These are phyloP conservation scores for Ictalurus furcatus DNA, from an alignment of 2,113 vertebrate genomes.

Conservation along the genomic window DNA sequence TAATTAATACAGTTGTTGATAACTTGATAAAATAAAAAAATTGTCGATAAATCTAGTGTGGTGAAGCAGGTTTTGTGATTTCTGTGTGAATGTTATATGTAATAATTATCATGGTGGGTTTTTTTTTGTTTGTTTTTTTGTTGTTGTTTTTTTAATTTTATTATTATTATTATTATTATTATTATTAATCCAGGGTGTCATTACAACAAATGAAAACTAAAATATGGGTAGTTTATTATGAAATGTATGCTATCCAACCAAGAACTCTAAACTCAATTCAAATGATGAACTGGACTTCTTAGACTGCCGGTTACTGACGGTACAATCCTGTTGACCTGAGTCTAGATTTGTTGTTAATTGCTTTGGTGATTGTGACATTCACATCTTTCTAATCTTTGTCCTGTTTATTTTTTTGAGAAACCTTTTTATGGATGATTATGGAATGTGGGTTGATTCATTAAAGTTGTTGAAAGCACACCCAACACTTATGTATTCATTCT, in stretches of 20 bases:
- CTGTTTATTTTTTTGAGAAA: constrained; percentile 39
- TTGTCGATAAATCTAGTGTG: neutral
- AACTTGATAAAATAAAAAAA: neutral
- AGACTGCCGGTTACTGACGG: neutral
- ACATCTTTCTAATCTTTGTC: constrained; percentile 16
- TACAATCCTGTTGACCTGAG: neutral
- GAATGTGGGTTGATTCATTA: constrained; percentile 55
- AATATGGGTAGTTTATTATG: neutral
- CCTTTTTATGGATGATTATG: constrained; percentile 37
- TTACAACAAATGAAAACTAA: neutral
- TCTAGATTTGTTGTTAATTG: neutral
- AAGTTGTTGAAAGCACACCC: constrained; percentile 54
- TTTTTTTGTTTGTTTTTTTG: neutral
- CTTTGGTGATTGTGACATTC: constrained; percentile 12
- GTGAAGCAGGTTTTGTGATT: neutral
- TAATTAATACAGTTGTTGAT: neutral
- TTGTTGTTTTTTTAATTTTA: no score
- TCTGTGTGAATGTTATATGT: neutral
- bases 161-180: no score
- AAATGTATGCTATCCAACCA: neutral
- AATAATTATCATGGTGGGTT: neutral
- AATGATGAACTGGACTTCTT: neutral
- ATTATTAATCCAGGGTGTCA: neutral
- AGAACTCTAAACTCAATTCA: neutral
- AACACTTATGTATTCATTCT: constrained; percentile 3